A percentile compares a stretch with the other conserved stretches of the same genome.
phyloP scores from a whole-genome alignment of 2,113 vertebrate genomes.

The Aythya baeri region DNA sequence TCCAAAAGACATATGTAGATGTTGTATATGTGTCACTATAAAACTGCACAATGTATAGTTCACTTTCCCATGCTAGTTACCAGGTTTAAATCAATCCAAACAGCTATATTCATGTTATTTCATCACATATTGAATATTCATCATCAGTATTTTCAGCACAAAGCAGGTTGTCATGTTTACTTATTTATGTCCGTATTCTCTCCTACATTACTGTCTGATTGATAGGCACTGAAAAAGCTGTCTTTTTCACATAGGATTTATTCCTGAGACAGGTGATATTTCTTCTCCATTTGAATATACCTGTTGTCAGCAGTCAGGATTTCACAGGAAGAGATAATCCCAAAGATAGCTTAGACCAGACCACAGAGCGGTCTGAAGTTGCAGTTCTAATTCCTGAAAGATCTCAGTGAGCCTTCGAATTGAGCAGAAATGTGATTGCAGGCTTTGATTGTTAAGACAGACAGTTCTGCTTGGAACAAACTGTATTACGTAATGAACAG shows the following conservation, averaged over 20 bases:
- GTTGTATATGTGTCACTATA: not conserved
- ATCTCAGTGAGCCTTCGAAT: not conserved
- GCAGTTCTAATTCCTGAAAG: not conserved
- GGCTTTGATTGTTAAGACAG: not conserved
- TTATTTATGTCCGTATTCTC: not conserved
- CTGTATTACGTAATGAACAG: not conserved
- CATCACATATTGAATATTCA: not conserved
- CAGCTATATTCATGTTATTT: not conserved
- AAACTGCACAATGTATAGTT: not conserved
- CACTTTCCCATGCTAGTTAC: not conserved
- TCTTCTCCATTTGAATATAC: not conserved
- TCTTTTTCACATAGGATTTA: not conserved
- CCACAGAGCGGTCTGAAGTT: not conserved
- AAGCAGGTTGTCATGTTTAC: not conserved
- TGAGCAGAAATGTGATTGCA: not conserved
- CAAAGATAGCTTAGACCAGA: not conserved
- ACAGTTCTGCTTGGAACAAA: not conserved
- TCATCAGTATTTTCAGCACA: not conserved
- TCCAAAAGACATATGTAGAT: not conserved
- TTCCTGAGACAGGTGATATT: not conserved
- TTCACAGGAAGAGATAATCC: not conserved
- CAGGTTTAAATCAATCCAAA: not conserved
- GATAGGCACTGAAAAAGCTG: not conserved
- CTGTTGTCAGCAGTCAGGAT: not conserved
- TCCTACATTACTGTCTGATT: not conserved